Conservation (phyloP, 2,797 vertebrate genomes). For the Onychomys arenicola region DNA sequence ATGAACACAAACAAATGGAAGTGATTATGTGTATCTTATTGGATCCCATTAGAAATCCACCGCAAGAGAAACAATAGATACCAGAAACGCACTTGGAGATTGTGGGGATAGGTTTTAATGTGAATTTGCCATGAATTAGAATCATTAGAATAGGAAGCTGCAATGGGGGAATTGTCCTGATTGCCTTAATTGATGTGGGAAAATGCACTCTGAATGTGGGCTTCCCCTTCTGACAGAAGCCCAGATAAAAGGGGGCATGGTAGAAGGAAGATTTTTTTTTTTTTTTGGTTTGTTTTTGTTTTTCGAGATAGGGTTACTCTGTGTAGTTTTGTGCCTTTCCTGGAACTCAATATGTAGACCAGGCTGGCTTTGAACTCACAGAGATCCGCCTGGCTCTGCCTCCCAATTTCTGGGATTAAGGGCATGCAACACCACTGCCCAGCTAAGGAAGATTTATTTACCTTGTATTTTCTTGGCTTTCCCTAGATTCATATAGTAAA, state of each 20-base stretch:
- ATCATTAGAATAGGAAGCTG: background rate
- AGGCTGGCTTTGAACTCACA: too few relatives aligned
- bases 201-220: background rate
- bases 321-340: too few relatives aligned
- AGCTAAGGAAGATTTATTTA: background rate
- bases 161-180: background rate
- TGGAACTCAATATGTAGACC: too few relatives aligned
- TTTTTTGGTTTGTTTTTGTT: too few relatives aligned
- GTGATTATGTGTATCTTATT: background rate
- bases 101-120: background rate
- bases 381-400: too few relatives aligned
- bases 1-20: background rate
- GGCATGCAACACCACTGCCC: too few relatives aligned
- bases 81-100: background rate
- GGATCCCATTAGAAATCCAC: background rate
- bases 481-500: background rate
- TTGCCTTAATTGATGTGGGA: background rate
- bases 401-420: too few relatives aligned
- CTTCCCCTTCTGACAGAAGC: background rate
- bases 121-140: background rate
- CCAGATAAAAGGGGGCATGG: background rate
- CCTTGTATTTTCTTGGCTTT: background rate
- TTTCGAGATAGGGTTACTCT: too few relatives aligned
- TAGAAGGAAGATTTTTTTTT: background rate
- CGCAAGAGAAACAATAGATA: background rate